Evolutionary conservation across 2,888 invertebrate species (phyloP), one percentile per base, ranked within the genome.

Genomic region (Sepioteuthis lessoniana): DNA sequence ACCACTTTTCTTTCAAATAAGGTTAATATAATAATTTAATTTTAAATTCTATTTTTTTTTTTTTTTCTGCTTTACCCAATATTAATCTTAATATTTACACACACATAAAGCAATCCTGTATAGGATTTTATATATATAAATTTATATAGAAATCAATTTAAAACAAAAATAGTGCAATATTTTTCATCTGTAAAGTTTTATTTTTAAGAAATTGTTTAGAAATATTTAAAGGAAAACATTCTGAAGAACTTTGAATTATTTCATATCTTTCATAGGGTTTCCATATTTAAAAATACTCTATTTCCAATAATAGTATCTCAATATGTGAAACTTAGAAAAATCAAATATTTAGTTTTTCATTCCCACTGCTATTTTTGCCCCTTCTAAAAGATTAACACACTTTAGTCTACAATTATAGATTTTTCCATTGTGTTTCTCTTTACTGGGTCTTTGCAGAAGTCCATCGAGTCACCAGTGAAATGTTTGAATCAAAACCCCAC

Each of bases 401-500:
- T n/a, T 76, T n/a, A 76, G n/a, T 13, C 35, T 16, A 35, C 76
- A 76, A n/a, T n/a, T 76, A 76, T 76, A 35, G 76, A 76, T 76
- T 76, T 76, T 76, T 76, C n/a, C n/a, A 16, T n/a, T 76, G n/a
- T 76, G 76, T 76, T n/a, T n/a, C n/a, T 35, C n/a, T 76, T 76
- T 76, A 76, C 76, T 76, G 46, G 92, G 92, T 47, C 47, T 92
- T 92, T 92, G 92, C 92, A 92, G 92, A 38, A 92, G 92, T 92
- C 92, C 47, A 31, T 92, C 47, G 92, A 92, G 47, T 92, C 92
- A 47, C 92, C 92, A 42, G 92, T 92, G 92, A 92, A 92, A 92
- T 46, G 92, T 92, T 47, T 92, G 92, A 46, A 92, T 92, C 92
- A 47, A 92, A 92, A 47, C 47, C n/a, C 47, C 47, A 47, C 92